Percentiles rank a stretch among this genome's conserved stretches.
These are phyloP conservation scores for Apogon hyalosoma DNA, from an alignment of 2,797 vertebrate genomes.

Conservation along the genomic window DNA sequence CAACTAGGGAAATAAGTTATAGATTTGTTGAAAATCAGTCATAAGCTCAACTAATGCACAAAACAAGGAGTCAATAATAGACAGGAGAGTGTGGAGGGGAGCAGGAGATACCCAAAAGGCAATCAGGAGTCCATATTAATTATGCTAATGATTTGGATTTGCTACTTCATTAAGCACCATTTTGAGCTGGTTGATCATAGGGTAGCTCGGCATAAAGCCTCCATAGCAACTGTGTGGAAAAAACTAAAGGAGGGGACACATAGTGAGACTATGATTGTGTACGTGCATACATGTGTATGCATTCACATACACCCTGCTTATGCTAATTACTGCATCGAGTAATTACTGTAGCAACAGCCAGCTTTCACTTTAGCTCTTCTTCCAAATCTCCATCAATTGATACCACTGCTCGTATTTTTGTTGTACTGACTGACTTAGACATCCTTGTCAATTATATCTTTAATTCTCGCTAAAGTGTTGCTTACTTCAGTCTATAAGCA, in stretches of 20 bases:
- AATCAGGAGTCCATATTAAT: slow-evolving; percentile 77
- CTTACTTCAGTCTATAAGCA: slow-evolving; percentile 15
- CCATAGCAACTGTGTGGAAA: slow-evolving; percentile 55
- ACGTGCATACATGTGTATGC: slow-evolving; percentile 11
- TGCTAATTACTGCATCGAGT: slow-evolving; percentile 76
- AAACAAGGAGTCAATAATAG: slow-evolving; percentile 64
- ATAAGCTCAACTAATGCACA: slow-evolving; percentile 54
- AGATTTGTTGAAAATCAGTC: slow-evolving; percentile 66
- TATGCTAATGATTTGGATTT: slow-evolving; percentile 82
- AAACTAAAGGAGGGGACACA: slow-evolving; percentile 26
- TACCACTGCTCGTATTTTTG: slow-evolving; percentile 9
- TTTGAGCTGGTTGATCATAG: slow-evolving; percentile 76
- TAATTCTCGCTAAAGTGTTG: slow-evolving; percentile 1
- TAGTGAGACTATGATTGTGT: slow-evolving; percentile 21
- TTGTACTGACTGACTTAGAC: neutral
- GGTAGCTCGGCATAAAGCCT: slow-evolving; percentile 46
- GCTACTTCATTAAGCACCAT: slow-evolving; percentile 82
- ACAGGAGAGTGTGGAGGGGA: slow-evolving; percentile 21
- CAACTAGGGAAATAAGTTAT: slow-evolving; percentile 55
- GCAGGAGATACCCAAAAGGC: slow-evolving; percentile 59
- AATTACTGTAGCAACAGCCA: slow-evolving; percentile 69
- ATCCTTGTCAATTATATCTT: slow-evolving; percentile 8
- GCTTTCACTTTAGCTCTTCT: slow-evolving; percentile 66
- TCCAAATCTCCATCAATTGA: neutral
- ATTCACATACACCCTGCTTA: slow-evolving; percentile 19